Evolutionary conservation across 2,888 invertebrate species (phyloP).

Genomic region (Cheilosia impressa): DNA sequence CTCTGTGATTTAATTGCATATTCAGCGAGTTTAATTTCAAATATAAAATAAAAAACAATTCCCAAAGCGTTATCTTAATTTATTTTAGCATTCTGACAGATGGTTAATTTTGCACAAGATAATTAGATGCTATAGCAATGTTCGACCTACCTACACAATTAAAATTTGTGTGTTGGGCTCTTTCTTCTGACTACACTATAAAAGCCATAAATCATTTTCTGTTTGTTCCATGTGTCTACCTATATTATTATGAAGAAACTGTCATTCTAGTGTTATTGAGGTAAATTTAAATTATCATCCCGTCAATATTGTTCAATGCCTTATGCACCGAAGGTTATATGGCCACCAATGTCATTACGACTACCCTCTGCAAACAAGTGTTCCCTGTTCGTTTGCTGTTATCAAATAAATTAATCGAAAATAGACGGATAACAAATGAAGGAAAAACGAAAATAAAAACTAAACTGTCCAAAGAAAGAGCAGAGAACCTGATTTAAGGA

Average conservation of each 20-base stretch:
- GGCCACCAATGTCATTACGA: neutral
- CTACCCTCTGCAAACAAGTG: constrained; percentile 44
- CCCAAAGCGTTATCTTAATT: too few species aligned
- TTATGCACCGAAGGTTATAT: neutral
- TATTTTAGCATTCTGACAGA: too few species aligned
- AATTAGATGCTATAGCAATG: too few species aligned
- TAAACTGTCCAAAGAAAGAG: constrained; percentile 8
- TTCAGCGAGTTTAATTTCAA: too few species aligned
- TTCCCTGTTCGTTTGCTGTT: constrained; percentile 36
- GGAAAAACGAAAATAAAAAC: neutral
- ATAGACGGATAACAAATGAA: constrained; percentile 29
- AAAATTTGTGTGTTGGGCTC: too few species aligned
- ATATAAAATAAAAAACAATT: too few species aligned
- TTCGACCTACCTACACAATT: too few species aligned
- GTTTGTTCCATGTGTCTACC: neutral
- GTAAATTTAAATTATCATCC: neutral
- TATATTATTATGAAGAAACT: too few species aligned
- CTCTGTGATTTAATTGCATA: too few species aligned
- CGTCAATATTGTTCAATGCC: neutral
- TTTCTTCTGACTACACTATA: too few species aligned
- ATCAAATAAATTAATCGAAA: constrained; percentile 50
- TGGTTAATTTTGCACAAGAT: too few species aligned
- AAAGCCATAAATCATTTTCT: too few species aligned
- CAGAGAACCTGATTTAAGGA: constrained; percentile 63
- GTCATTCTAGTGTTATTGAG: neutral